These are phyloP conservation scores for Ommatoiulus sabulosus DNA, from an alignment of 2,888 invertebrate genomes.

Conservation along the genomic window DNA sequence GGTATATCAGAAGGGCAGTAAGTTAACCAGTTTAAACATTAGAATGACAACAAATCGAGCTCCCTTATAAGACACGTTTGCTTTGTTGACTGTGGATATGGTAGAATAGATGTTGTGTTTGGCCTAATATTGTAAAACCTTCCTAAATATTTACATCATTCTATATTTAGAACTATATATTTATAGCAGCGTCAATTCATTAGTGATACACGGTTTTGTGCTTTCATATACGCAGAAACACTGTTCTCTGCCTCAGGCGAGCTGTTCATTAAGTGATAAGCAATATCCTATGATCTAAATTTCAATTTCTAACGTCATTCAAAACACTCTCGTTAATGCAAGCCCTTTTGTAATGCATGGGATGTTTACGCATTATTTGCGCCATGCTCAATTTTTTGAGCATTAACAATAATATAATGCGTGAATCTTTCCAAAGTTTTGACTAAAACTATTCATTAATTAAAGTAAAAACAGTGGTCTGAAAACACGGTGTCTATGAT, in stretches of 20 bases:
- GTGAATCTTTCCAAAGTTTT: background rate
- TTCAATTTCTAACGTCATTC: constrained; percentile 20
- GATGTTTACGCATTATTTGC: background rate
- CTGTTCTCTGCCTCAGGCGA: background rate
- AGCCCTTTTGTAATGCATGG: background rate
- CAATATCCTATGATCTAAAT: background rate
- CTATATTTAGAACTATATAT: constrained; percentile 1
- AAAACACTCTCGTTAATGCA: no score
- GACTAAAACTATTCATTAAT: background rate
- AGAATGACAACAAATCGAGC: background rate
- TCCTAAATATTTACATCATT: constrained; percentile 10
- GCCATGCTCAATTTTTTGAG: background rate
- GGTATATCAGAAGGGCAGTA: background rate
- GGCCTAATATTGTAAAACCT: background rate
- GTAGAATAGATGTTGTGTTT: background rate
- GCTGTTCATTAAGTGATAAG: background rate
- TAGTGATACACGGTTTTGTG: constrained; percentile 33
- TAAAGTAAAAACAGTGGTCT: background rate
- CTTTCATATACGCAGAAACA: background rate
- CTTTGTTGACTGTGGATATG: background rate
- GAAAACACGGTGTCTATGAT: no score
- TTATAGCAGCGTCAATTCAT: constrained; percentile 23
- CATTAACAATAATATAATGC: background rate
- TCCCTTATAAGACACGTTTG: background rate
- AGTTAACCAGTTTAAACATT: no score